Conservation (phyloP, 2,113 vertebrate genomes). For the Myrmophylax atrothorax region DNA sequence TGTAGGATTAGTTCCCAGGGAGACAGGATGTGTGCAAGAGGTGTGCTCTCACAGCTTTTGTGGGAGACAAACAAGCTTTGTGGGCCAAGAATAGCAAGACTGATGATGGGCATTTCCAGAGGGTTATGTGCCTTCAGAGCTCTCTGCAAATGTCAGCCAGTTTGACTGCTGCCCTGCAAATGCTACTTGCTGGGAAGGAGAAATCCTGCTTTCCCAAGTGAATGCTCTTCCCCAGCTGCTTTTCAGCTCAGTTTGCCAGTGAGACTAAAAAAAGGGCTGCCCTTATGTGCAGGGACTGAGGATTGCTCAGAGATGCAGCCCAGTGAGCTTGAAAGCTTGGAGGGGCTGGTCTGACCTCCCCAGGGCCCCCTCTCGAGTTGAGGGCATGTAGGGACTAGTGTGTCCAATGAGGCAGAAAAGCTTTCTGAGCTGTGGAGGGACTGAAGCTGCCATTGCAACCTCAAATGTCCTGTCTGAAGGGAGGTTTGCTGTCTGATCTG, state of each 20-base stretch:
- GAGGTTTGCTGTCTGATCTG: neutral
- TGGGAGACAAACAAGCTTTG: neutral
- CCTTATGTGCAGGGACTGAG: neutral
- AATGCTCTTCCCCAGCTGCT: neutral
- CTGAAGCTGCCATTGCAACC: neutral
- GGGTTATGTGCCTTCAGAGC: slow-evolving; percentile 13
- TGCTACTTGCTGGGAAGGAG: neutral
- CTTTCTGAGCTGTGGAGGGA: neutral
- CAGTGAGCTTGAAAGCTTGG: neutral
- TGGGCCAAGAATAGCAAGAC: neutral
- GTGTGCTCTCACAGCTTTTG: neutral
- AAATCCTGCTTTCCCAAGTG: neutral
- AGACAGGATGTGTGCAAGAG: neutral
- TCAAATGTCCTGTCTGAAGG: neutral
- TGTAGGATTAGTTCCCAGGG: neutral
- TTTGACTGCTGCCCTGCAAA: slow-evolving; percentile 10
- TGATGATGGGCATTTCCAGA: neutral
- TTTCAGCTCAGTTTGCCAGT: neutral
- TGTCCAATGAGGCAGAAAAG: neutral
- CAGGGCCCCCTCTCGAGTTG: neutral
- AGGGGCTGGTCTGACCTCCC: neutral
- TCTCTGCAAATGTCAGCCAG: neutral
- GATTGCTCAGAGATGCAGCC: neutral
- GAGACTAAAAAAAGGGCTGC: neutral
- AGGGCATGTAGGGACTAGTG: neutral